Evolutionary conservation across 2,888 invertebrate species (phyloP), one percentile per base, ranked within the genome.

Genomic region (Xanthorhoe designata): DNA sequence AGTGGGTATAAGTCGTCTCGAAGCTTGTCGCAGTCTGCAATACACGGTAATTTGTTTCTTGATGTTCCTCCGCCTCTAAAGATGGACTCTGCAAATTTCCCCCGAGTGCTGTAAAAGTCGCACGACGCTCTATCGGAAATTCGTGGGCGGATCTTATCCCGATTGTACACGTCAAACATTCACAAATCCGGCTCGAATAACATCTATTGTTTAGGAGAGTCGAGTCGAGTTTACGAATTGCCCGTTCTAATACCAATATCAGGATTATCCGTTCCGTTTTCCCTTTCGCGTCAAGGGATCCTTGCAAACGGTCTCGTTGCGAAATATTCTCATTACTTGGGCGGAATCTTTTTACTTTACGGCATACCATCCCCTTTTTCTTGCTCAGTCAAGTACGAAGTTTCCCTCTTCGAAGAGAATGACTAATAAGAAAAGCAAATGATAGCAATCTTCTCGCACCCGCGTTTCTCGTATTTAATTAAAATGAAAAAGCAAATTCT

Each of bases 21-120:
- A 55, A 67, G 64, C 68, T 61, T 77, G 76, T 64, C 80, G 79
- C 76, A 78, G 73, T 73, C 78, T 77, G 77, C 81, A 79, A 79
- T 81, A 82, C 79, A 79, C 72, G 60, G 75, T 75, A 83, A 84
- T 85, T 83, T 84, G 84, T 82, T 82, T 81, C 85, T 84, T 83
- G 84, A 84, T 83, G 84, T 83, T 81, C 78, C 78, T 70, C 75
- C 70, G 71, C 75, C 82, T 86, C 87, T 86, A 87, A 81, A 79
- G 77, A 80, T 75, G 79, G 87, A 88, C 88, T 91, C 87, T 85
- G 79, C 75, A 85, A 84, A 92, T 92, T 92, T 92, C 92, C 92
- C 92, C 66, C 56, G 92, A 88, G 92, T 85, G 85, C 81, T 83
- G 83, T 92, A 90, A 89, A 86, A 80, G 86, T 86, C 85, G 82